These are phyloP conservation scores for Euphonia xanthogaster DNA, from an alignment of 2,797 vertebrate genomes.

Conservation along the genomic window DNA sequence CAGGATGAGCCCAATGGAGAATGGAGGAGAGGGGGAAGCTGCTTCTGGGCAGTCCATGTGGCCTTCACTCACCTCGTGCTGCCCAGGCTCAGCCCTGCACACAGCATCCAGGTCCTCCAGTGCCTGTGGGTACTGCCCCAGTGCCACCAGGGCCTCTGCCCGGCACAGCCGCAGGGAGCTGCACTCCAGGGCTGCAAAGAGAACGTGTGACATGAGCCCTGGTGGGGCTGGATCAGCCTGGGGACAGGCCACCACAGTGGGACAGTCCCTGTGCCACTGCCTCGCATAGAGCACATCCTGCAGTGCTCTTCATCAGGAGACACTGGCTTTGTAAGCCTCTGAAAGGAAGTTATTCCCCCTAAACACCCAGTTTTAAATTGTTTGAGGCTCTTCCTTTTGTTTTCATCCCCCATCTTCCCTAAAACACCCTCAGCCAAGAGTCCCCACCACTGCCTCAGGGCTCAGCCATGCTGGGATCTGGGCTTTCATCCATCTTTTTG, in stretches of 20 bases:
- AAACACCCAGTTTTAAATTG: neutral
- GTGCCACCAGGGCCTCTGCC: slow-evolving; percentile 76
- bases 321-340: neutral
- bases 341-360: neutral
- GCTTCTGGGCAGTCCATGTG: rapidly evolving
- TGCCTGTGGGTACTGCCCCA: slow-evolving; percentile 74
- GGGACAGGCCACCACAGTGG: neutral
- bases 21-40: neutral
- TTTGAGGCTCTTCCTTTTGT: neutral
- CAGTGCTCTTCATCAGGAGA: neutral
- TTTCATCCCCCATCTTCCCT: neutral
- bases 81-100: slow-evolving; percentile 80
- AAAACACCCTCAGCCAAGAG: neutral
- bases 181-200: slow-evolving; percentile 75
- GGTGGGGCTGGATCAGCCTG: neutral
- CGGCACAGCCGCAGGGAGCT: slow-evolving; percentile 78
- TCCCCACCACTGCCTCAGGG: neutral
- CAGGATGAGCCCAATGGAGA: neutral
- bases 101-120: slow-evolving; percentile 83
- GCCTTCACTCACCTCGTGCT: slow-evolving; percentile 76
- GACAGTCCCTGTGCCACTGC: rapidly evolving
- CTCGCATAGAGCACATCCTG: neutral
- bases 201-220: neutral
- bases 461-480: neutral
- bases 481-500: neutral